Evolutionary conservation across 2,888 invertebrate genomes (phyloP), one percentile per base, ranked within the genome.

Genomic region (Lithophane leautieri): DNA sequence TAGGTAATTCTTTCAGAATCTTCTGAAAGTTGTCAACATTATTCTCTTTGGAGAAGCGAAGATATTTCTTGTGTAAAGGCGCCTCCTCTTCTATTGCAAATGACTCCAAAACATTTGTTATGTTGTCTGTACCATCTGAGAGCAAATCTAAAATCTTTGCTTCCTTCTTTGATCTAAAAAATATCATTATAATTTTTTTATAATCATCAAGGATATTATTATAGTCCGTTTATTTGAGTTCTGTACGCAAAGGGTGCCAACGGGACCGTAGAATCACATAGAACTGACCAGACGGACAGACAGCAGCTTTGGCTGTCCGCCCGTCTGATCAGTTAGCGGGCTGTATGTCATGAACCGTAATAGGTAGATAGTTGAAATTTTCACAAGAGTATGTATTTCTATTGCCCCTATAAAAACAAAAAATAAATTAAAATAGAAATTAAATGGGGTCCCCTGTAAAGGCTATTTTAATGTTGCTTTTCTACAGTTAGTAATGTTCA

Each of bases 1-100:
- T 93, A 7, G 97, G 97, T 40, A 97, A 78, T 79, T 96, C 95
- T 7, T 91, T 91, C 60, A 97, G 82, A 76, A 96, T 95, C 77
- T 86, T 94, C 60, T 89, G 85, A 82, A 96, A 94, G 77, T 96
- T 96, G 8, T 93, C 88, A 34, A 92, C 87, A 91, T 96, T 96
- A 63, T 96, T 96, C 1, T 93, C 92, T 8, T 92, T 81, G 58
- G 93, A 91, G 79, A 95, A 95, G 69, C 89, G 91, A 76, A 96
- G 88, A 77, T 96, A 96, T 79, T 85, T 91, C 82, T 91, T 94
- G 63, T 95, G 87, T 47, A 95, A 92, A 0, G 95, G 95, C 54
- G 90, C 63, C 0, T 94, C 88, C 0, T 94, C 93, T 4, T 91
- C 84, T 11, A 93, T 86, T 47, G 89, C 73, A 76, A 91, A 85